Evolutionary conservation across 2,113 vertebrate species (phyloP), one percentile per base, ranked within the genome.

Genomic region (Psophia crepitans): DNA sequence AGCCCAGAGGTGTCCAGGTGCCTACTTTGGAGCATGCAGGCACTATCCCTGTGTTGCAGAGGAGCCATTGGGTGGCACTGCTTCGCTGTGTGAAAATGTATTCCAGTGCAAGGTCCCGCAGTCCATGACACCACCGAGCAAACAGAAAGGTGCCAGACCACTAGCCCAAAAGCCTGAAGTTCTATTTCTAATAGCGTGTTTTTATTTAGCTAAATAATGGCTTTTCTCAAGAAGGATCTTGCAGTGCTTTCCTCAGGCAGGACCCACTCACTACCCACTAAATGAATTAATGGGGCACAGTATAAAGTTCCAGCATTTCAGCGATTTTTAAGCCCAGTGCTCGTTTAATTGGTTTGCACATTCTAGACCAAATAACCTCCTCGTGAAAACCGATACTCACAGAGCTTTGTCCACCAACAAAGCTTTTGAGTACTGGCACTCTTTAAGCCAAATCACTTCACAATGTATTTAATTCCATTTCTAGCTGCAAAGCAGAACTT

Each of bases 51-150:
- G 39, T 83, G 57, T 70, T 81, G 61, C 60, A 30, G 49, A 81
- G 78, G 51, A 93, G 70, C 96, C 97, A 96, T 95, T 83, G 89
- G 97, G 96, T 96, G 97, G 96, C 91, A 96, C 96, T 97, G 91
- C 83, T 91, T 49, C n/a, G 3, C 95, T 92, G 41, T 43, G 48
- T 1, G 33, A 92, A 84, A 89, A 43, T 1, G 10, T 37, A 61
- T 61, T 21, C 41, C 6, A 1, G 30, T 4, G n/a, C 51, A 51
- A 73, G 61, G 69, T 71, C 66, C 86, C 3, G 30, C 81, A 92
- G 87, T 15, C 78, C 81, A 75, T 81, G 74, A 96, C 84, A 83
- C 86, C 89, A 92, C 66, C 0, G 1, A 64, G 51, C 20, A 65
- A 39, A 64, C 61, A 82, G 44, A 84, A 73, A 90, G 43, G 58